Conservation (phyloP, 2,113 vertebrate genomes). For the Eretmochelys imbricata region DNA sequence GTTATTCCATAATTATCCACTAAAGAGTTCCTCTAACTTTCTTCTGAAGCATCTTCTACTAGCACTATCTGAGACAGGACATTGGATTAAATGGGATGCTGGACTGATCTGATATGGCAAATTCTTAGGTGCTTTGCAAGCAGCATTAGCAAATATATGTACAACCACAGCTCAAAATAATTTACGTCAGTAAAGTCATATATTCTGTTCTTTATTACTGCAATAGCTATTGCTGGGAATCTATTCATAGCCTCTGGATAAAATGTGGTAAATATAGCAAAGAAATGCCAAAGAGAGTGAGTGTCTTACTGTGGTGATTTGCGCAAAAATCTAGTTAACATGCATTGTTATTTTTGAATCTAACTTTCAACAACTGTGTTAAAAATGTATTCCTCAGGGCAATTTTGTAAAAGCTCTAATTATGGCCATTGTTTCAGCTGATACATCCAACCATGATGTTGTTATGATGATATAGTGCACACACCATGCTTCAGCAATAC, state of each 20-base stretch:
- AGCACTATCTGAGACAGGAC: slow-evolving; percentile 4
- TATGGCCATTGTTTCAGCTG: not conserved
- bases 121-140: slow-evolving; percentile 30
- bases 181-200: not conserved
- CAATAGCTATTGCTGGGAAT: not conserved
- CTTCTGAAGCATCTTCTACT: slow-evolving; percentile 4
- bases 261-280: not conserved
- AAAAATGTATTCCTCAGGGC: not conserved
- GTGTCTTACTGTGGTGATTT: not conserved
- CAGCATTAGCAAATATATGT: not conserved
- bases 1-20: not conserved
- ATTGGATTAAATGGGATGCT: not conserved
- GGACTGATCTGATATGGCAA: not conserved
- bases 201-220: not conserved
- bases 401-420: not conserved
- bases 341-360: fast-evolving
- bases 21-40: slow-evolving; percentile 39
- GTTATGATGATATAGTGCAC: not conserved
- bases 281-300: fast-evolving
- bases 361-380: not conserved
- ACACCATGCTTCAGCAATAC: not conserved
- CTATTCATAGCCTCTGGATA: not conserved
- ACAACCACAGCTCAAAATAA: not conserved
- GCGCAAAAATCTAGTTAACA: not conserved
- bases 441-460: too few relatives aligned